Evolutionary conservation across 1,140 invertebrate genomes (phyloP).

Genomic region (Lysiphlebus fabarum): DNA sequence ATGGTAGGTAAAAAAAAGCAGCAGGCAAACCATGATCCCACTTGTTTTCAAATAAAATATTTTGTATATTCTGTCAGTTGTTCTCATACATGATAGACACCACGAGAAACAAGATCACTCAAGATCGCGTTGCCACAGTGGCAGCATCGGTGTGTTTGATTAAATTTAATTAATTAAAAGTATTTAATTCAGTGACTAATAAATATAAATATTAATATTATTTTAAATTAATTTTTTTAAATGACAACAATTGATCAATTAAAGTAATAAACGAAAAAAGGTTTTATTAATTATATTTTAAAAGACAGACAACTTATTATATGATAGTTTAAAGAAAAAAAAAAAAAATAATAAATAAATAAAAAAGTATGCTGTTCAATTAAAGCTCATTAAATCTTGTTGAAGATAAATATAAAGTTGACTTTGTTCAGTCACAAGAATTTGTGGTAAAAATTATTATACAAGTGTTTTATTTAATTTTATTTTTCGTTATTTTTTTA

Average conservation of each 20-base stretch:
- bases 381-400: conserved; percentile 26
- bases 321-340: background rate
- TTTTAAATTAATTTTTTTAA: background rate
- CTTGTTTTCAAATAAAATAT: conserved; percentile 30
- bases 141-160: conserved; percentile 34
- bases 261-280: too few species aligned
- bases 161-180: background rate
- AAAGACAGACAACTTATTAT: background rate
- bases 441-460: background rate
- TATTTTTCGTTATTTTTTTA: background rate
- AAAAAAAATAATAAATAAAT: background rate
- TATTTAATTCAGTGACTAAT: background rate
- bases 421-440: background rate
- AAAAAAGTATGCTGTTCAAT: conserved; percentile 27
- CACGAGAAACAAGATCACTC: conserved; percentile 37
- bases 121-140: conserved; percentile 44
- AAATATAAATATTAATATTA: background rate
- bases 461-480: background rate
- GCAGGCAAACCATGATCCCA: conserved; percentile 29
- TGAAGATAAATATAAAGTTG: conserved; percentile 5
- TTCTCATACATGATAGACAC: background rate
- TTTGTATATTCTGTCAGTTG: conserved; percentile 14
- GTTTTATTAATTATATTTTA: too few species aligned
- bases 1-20: conserved; percentile 7
- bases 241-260: background rate